These are phyloP conservation scores for Squalus acanthias DNA, from an alignment of 2,797 vertebrate species.

Conservation along the genomic window DNA sequence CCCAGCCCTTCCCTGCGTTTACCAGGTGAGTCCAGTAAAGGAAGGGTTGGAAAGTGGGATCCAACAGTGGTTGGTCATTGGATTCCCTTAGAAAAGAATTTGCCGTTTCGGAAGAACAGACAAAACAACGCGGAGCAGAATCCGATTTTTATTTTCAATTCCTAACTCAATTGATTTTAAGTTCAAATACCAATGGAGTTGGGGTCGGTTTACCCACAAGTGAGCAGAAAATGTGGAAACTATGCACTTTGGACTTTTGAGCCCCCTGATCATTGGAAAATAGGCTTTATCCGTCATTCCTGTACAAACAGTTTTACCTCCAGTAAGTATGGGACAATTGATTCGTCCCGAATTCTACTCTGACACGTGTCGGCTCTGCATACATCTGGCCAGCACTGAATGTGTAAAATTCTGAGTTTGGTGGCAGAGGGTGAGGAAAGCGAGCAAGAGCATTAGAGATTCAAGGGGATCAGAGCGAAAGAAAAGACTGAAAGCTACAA, in stretches of 20 bases:
- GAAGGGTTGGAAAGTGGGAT: not conserved
- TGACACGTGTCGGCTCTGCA: not conserved
- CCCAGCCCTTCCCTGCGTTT: not conserved
- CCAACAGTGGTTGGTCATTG: no score
- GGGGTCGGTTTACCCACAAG: not conserved
- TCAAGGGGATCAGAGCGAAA: not conserved
- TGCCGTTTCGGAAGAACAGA: not conserved
- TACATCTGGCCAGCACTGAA: not conserved
- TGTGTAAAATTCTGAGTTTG: no score
- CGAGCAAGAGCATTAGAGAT: not conserved
- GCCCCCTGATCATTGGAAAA: not conserved
- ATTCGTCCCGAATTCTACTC: not conserved
- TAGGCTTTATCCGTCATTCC: not conserved
- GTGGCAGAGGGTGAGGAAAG: no score
- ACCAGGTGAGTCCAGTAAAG: not conserved
- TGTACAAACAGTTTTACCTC: not conserved
- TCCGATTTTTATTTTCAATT: not conserved
- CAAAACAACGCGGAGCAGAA: no score
- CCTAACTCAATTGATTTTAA: not conserved
- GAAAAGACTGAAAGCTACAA: not conserved
- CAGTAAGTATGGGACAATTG: not conserved
- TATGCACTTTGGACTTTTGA: not conserved
- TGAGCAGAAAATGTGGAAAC: not conserved
- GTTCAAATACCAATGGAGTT: not conserved
- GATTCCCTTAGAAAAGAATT: not conserved